Conservation (phyloP, 2,113 vertebrate genomes). For the Prolemur simus region DNA sequence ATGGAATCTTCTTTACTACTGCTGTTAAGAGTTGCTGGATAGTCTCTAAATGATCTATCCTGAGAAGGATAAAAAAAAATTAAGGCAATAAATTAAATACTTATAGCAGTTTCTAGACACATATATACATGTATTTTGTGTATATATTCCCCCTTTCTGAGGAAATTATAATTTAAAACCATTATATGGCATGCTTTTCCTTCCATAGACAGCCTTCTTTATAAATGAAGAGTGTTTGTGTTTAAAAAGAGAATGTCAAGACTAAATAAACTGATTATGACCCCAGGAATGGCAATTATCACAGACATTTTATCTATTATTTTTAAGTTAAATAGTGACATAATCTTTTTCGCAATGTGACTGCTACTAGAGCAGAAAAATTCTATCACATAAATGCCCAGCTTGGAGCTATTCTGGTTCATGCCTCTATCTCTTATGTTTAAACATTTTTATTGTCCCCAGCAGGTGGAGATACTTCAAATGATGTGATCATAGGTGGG, state of each 20-base stretch:
- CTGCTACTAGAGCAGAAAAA: not conserved
- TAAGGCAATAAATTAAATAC: conserved; percentile 37
- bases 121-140: not conserved
- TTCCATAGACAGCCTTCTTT: not conserved
- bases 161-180: not conserved
- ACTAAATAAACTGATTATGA: not conserved
- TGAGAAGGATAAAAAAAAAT: conserved; percentile 80
- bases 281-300: not conserved
- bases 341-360: not conserved
- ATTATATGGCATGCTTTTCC: not conserved
- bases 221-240: not conserved
- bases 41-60: conserved; percentile 95
- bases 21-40: conserved; percentile 95
- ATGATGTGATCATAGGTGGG: not conserved
- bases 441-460: not conserved
- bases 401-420: not conserved
- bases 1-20: conserved; percentile 95
- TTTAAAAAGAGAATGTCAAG: not conserved
- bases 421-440: not conserved
- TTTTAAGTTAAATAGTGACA: not conserved
- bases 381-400: not conserved
- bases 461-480: not conserved
- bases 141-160: not conserved
- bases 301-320: not conserved
- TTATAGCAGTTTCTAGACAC: not conserved